phyloP scores from a whole-genome alignment of 64 coral and sea anemone species.

The Astreopora myriophthalma region DNA sequence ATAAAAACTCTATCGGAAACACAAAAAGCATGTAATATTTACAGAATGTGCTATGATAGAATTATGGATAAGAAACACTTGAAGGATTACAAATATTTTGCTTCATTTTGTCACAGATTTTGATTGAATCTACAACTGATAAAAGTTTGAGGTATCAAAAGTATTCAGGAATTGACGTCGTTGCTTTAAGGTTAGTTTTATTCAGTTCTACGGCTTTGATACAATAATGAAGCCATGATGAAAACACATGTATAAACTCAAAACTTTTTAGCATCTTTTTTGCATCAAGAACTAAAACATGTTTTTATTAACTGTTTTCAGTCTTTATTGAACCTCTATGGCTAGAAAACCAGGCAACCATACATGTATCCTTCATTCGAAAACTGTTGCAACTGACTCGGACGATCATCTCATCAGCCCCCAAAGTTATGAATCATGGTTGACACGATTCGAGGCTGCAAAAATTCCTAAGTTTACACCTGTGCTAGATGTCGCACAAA shows the following conservation, averaged over 20 bases:
- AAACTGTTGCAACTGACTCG: conserved; percentile 34
- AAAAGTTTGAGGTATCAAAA: conserved; percentile 35
- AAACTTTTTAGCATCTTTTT: conserved; percentile 31
- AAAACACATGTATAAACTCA: not conserved
- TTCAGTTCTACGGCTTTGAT: conserved; percentile 36
- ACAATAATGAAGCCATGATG: conserved; percentile 32
- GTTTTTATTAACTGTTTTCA: conserved; percentile 10
- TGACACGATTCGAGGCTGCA: conserved; percentile 29
- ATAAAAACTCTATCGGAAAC: too few relatives aligned
- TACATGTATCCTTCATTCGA: conserved; percentile 46
- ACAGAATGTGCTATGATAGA: conserved; percentile 32
- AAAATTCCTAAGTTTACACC: not conserved
- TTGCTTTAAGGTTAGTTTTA: conserved; percentile 35
- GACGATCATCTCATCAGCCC: conserved; percentile 43
- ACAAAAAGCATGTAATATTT: too few relatives aligned
- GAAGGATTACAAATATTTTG: conserved; percentile 38
- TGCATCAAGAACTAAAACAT: conserved; percentile 18
- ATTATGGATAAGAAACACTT: too few relatives aligned
- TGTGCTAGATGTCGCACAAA: conserved; percentile 27
- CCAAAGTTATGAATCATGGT: conserved; percentile 49
- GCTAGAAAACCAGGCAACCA: conserved; percentile 23
- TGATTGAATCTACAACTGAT: conserved; percentile 39
- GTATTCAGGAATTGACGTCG: conserved; percentile 24
- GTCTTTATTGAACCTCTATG: conserved; percentile 20
- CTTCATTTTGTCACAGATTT: conserved; percentile 27